Evolutionary conservation across 1,140 invertebrate genomes (phyloP).

Genomic region (Lepidurus apus): DNA sequence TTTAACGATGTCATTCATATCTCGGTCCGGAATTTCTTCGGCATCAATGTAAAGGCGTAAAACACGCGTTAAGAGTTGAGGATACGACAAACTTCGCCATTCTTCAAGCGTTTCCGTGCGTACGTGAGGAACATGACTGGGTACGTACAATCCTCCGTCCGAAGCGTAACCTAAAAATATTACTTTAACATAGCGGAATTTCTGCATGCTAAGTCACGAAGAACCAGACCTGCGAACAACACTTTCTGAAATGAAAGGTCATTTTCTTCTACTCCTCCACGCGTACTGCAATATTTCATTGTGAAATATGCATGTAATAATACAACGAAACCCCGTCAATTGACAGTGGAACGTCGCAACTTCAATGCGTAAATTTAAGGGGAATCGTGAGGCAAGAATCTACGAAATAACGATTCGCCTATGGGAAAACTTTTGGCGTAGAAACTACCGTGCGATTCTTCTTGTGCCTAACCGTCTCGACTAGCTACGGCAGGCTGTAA

Average conservation of each 20-base stretch:
- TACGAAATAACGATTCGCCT: too few species aligned
- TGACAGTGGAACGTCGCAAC: too few species aligned
- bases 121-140: constrained; percentile 45
- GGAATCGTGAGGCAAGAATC: too few species aligned
- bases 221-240: constrained; percentile 39
- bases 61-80: constrained; percentile 45
- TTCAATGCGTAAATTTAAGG: too few species aligned
- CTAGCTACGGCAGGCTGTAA: too few species aligned
- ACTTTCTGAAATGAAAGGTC: constrained; percentile 45
- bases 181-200: neutral
- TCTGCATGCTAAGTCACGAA: neutral
- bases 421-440: too few species aligned
- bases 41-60: constrained; percentile 44
- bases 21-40: constrained; percentile 45
- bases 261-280: constrained; percentile 39
- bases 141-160: constrained; percentile 49
- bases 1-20: constrained; percentile 41
- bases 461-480: too few species aligned
- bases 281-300: constrained; percentile 48
- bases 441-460: too few species aligned
- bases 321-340: neutral
- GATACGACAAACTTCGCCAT: constrained; percentile 45
- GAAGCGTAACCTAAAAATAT: constrained; percentile 44
- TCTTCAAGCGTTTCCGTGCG: constrained; percentile 39
- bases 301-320: neutral